phyloP scores from a whole-genome alignment of 2,797 vertebrate species.

The Gymnoscopelus microlampas region DNA sequence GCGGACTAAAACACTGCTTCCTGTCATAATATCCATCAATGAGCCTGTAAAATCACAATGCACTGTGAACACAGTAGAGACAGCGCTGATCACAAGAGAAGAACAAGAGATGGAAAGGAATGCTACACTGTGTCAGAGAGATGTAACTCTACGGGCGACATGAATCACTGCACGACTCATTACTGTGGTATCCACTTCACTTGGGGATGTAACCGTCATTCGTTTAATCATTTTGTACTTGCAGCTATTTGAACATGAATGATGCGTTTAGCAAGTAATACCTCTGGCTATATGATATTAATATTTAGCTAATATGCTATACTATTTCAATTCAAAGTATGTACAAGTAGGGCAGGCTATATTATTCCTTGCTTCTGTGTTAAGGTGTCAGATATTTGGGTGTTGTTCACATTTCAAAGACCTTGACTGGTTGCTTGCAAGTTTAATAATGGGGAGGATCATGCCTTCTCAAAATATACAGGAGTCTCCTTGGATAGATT shows the following conservation, averaged over 20 bases:
- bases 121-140: neutral
- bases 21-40: conserved; percentile 29
- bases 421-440: no score
- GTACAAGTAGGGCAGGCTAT: no score
- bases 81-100: conserved; percentile 8
- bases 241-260: neutral
- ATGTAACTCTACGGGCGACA: neutral
- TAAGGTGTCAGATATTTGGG: no score
- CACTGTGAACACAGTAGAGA: neutral
- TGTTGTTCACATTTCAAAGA: no score
- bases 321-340: no score
- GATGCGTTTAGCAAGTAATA: neutral
- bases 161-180: neutral
- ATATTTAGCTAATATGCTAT: no score
- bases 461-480: conserved; percentile 63
- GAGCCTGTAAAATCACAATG: conserved; percentile 3
- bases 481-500: conserved; percentile 62
- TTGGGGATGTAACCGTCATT: neutral
- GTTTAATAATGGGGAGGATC: conserved; percentile 28
- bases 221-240: neutral
- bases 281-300: no score
- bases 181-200: neutral
- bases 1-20: conserved; percentile 41
- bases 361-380: no score
- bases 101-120: neutral